phyloP scores from a whole-genome alignment of 2,888 invertebrate species.

The Myathropa florea region DNA sequence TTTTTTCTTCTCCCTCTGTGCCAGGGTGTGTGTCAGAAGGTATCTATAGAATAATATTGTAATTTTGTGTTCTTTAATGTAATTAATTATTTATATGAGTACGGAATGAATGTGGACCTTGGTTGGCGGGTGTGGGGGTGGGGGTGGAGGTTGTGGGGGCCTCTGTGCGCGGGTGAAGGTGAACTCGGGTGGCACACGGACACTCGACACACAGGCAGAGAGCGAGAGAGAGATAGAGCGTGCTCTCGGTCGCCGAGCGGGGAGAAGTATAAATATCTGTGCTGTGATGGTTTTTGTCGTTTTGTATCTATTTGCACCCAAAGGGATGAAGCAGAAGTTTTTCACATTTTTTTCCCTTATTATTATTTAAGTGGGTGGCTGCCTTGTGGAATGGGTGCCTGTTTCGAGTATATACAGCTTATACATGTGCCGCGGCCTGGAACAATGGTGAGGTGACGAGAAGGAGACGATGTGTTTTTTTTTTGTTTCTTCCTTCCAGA shows the following conservation, averaged over 20 bases:
- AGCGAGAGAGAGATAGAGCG: background rate
- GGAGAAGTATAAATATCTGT: slow-evolving; percentile 23
- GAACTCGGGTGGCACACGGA: slow-evolving; percentile 42
- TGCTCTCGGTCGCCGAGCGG: slow-evolving; percentile 17
- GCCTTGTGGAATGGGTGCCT: slow-evolving; percentile 34
- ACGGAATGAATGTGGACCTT: slow-evolving; percentile 32
- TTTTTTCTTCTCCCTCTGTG: slow-evolving; percentile 2
- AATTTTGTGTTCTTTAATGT: slow-evolving; percentile 68
- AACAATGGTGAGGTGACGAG: background rate
- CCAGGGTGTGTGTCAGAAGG: slow-evolving; percentile 30
- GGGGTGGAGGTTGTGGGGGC: background rate
- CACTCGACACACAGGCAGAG: background rate
- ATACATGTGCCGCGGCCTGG: slow-evolving; percentile 18
- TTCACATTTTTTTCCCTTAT: slow-evolving; percentile 42
- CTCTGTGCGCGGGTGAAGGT: slow-evolving; percentile 7
- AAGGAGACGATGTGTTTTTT: slow-evolving; percentile 2
- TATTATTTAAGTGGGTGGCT: slow-evolving; percentile 67
- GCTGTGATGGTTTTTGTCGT: slow-evolving; percentile 9
- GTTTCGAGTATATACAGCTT: slow-evolving; percentile 47
- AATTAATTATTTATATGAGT: slow-evolving; percentile 68
- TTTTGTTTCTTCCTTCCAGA: slow-evolving; percentile 19
- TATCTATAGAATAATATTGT: slow-evolving; percentile 50
- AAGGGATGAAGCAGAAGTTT: slow-evolving; percentile 68
- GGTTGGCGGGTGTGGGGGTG: too few species aligned
- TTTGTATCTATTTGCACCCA: slow-evolving; percentile 53